phyloP scores from a whole-genome alignment of 2,888 invertebrate species.

The Ichneumoninae sp. region DNA sequence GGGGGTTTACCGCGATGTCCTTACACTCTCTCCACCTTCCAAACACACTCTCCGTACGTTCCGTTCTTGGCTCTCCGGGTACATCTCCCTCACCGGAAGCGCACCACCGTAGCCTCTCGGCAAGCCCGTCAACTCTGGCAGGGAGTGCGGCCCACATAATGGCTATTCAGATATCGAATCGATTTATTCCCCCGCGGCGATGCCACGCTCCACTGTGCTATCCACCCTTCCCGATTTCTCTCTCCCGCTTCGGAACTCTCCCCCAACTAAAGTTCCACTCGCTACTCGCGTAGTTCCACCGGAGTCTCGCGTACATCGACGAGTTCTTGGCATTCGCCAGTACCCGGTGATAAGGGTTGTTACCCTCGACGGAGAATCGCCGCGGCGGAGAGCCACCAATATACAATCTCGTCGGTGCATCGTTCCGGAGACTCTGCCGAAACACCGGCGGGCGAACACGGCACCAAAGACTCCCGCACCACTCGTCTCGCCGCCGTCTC shows the following conservation, averaged over 20 bases:
- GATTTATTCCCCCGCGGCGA: constrained; percentile 77
- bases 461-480: neutral
- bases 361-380: constrained; percentile 17
- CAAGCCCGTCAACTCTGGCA: constrained; percentile 62
- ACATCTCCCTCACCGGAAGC: constrained; percentile 43
- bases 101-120: constrained; percentile 44
- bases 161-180: constrained; percentile 80
- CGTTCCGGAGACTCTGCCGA: neutral
- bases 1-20: constrained; percentile 18
- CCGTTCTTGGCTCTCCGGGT: constrained; percentile 14
- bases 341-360: constrained; percentile 40
- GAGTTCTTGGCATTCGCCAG: constrained; percentile 60
- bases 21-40: constrained; percentile 43
- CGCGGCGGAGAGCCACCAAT: neutral
- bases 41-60: constrained; percentile 22
- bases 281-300: constrained; percentile 31
- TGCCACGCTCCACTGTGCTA: constrained; percentile 40
- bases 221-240: constrained; percentile 12
- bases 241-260: constrained; percentile 21
- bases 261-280: constrained; percentile 37
- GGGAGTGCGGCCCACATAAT: constrained; percentile 71
- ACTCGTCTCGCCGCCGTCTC: neutral
- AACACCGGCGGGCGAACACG: constrained; percentile 20
- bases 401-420: constrained; percentile 36
- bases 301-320: constrained; percentile 19